Base-by-base conservation (phyloP, 2,797 vertebrate genomes). In the Notolepis coatsorum region DNA sequence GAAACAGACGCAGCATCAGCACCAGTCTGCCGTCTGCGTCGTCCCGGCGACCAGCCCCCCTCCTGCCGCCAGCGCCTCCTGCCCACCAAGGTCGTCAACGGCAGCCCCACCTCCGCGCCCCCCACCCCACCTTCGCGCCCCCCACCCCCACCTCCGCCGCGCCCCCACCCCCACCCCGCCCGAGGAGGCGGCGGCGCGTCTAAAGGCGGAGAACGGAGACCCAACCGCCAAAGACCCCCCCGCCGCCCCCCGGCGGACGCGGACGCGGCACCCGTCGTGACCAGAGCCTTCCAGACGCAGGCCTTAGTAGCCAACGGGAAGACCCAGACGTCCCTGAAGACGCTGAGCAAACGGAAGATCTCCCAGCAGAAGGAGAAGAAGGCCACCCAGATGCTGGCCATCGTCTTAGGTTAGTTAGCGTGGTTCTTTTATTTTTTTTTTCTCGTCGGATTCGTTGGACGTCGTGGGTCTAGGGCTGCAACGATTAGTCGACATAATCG, bases 351-450 rank as follows among this genome's bases (percentile, higher is more conserved):
- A 83, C 94, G 97, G 73, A 99, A 99, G 83, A 91, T 99, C 68
- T 98, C 97, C 1, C 98, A 99, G 75, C 98, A 99, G 88, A 99
- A 99, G 83, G 98, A 99, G 82, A 99, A 97, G 84, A 99, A 99
- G 77, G 98, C 98, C 62, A 99, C 98, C 3, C 97, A 99, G 89
- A 99, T 99, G 98, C 89, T 99, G 68, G 96, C 98, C 78, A 98
- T 99, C 1, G 98, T 99, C 17, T 95, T 99, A 0, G 98, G 98
- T 98, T 83, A 95, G 96, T 53, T 39, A 1, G 31, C 49, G n/a
- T 10, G 12, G 2, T 5, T 3, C 3, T 7, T 7, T 42, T 47
- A 33, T 9, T 42, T 24, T 28, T 30, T 15, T 23, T 52, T 25
- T n/a, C n/a, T n/a, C n/a, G n/a, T n/a, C n/a, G n/a, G n/a, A n/a